phyloP scores from a whole-genome alignment of 2,113 vertebrate genomes.

The Pagrus major region DNA sequence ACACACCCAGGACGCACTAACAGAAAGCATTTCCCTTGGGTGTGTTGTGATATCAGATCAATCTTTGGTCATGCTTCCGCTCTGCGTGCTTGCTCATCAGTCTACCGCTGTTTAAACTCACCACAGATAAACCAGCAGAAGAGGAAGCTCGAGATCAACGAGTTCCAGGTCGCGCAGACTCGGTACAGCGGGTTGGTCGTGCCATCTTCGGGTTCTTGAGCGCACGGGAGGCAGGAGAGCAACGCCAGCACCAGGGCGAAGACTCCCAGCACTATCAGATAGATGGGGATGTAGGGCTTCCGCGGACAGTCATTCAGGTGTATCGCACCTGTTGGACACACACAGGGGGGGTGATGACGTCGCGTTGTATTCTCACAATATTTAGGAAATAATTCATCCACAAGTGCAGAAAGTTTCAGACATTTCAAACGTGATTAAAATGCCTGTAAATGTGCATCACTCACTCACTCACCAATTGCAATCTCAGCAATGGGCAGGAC shows the following conservation, averaged over 20 bases:
- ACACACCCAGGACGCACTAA: not conserved
- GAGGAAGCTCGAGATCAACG: slow-evolving; percentile 57
- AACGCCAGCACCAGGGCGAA: slow-evolving; percentile 59
- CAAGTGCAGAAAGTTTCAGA: not conserved
- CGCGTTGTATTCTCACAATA: not conserved
- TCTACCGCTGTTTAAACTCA: slow-evolving; percentile 48
- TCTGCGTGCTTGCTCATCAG: not conserved
- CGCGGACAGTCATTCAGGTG: slow-evolving; percentile 77
- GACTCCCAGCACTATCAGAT: slow-evolving; percentile 77
- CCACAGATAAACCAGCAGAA: slow-evolving; percentile 82
- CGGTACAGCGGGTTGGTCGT: not conserved
- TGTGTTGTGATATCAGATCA: not conserved
- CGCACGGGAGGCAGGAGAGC: slow-evolving; percentile 70
- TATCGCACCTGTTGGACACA: slow-evolving; percentile 60
- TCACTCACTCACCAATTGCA: slow-evolving; percentile 72
- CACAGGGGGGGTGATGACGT: accelerated
- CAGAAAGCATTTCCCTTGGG: not conserved
- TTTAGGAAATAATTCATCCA: not conserved
- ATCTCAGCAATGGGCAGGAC: slow-evolving; percentile 75
- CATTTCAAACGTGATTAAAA: not conserved
- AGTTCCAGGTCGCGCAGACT: slow-evolving; percentile 45
- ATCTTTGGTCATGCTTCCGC: not conserved
- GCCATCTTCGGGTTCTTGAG: not conserved
- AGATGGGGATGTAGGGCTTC: slow-evolving; percentile 80
- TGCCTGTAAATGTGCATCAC: not conserved